Evolutionary conservation across 1,140 invertebrate genomes (phyloP).

Genomic region (Euura lappo): DNA sequence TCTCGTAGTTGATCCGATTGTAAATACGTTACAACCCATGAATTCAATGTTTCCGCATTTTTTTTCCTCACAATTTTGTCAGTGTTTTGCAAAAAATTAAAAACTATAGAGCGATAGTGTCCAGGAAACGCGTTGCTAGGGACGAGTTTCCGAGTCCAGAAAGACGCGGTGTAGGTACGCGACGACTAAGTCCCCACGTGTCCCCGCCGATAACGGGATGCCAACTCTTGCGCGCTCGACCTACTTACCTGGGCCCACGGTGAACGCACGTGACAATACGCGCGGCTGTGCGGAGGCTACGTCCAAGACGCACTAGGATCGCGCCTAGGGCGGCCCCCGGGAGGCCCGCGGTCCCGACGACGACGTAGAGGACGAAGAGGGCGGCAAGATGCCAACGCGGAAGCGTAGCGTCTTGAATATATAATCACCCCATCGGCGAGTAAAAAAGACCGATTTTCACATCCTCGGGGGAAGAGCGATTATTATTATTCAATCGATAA

Average conservation of each 20-base stretch:
- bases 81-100: too few species aligned
- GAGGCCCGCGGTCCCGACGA: neutral
- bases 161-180: neutral
- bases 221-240: conserved; percentile 3
- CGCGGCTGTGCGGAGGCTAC: too few species aligned
- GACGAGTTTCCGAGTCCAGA: neutral
- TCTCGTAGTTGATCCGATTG: too few species aligned
- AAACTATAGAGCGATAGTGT: too few species aligned
- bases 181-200: conserved; percentile 3
- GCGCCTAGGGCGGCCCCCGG: conserved; percentile 5
- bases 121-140: too few species aligned
- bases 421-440: neutral
- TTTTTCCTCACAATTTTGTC: too few species aligned
- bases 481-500: too few species aligned
- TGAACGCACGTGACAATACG: neutral
- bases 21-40: too few species aligned
- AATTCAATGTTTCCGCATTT: too few species aligned
- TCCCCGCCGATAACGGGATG: conserved; percentile 3
- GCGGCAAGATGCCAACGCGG: conserved; percentile 5
- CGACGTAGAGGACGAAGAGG: neutral
- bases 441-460: neutral
- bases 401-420: neutral
- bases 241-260: neutral
- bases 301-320: neutral
- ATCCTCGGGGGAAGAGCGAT: too few species aligned